phyloP scores from a whole-genome alignment of 2,888 invertebrate species.

The Catocala sponsa region DNA sequence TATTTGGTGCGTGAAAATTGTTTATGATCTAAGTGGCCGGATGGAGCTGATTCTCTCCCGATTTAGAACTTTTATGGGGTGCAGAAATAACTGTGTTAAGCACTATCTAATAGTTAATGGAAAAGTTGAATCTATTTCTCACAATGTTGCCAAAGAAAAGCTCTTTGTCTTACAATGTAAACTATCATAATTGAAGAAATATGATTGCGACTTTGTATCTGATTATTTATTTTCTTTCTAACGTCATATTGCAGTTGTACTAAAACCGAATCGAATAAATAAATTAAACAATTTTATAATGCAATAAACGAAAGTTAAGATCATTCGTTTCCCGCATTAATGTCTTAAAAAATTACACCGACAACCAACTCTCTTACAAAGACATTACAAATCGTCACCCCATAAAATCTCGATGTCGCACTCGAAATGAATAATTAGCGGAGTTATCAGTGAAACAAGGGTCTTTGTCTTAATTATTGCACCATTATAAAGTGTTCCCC shows the following conservation, averaged over 20 bases:
- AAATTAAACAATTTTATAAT: slow-evolving; percentile 23
- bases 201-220: too few relatives aligned
- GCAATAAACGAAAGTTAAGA: slow-evolving; percentile 41
- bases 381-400: slow-evolving; percentile 76
- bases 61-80: slow-evolving; percentile 1
- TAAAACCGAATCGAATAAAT: neutral
- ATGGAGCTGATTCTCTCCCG: slow-evolving; percentile 10
- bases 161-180: neutral
- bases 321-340: slow-evolving; percentile 31
- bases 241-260: too few relatives aligned
- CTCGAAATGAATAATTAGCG: slow-evolving; percentile 81
- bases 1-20: slow-evolving; percentile 49
- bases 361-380: slow-evolving; percentile 47
- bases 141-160: too few relatives aligned
- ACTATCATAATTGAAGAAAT: neutral
- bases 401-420: slow-evolving; percentile 76
- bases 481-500: slow-evolving; percentile 81
- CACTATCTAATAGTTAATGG: slow-evolving; percentile 1
- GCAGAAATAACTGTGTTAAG: neutral
- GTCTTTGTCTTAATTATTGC: slow-evolving; percentile 85
- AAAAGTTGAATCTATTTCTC: too few relatives aligned
- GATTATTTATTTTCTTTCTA: too few relatives aligned
- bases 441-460: slow-evolving; percentile 76
- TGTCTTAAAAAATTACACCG: slow-evolving; percentile 44
- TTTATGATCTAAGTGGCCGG: slow-evolving; percentile 39